Conservation (phyloP, 2,113 vertebrate species). For the Rhadina sibilatrix region DNA sequence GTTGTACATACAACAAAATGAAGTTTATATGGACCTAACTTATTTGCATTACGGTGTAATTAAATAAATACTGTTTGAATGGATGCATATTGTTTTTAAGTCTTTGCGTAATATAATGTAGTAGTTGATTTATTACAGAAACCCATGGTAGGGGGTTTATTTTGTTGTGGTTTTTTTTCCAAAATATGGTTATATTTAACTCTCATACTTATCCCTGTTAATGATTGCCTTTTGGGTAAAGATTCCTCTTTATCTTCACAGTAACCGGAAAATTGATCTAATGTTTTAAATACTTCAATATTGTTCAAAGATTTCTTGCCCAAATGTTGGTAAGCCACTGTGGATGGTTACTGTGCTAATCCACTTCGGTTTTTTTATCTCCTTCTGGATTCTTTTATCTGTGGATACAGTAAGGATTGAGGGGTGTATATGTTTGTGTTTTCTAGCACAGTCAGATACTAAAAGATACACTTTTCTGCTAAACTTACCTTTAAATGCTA, state of each 20-base stretch:
- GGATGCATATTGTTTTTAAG: constrained; percentile 23
- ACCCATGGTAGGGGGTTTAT: accelerated
- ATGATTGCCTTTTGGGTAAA: background rate
- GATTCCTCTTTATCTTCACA: background rate
- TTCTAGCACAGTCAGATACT: background rate
- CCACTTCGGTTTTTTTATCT: background rate
- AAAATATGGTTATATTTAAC: background rate
- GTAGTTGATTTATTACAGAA: background rate
- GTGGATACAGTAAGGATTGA: background rate
- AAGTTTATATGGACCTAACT: constrained; percentile 66
- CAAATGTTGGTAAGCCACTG: background rate
- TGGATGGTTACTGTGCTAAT: background rate
- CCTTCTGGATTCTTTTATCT: background rate
- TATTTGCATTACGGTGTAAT: constrained; percentile 59
- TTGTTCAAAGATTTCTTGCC: background rate
- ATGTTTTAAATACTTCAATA: background rate
- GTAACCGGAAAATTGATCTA: background rate
- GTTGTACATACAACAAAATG: constrained; percentile 47
- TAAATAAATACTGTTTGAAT: constrained; percentile 75
- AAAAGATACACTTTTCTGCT: background rate
- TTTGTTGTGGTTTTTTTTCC: background rate
- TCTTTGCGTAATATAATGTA: background rate
- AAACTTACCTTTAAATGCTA: background rate
- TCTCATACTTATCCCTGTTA: background rate
- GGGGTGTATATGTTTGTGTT: background rate